A percentile compares a stretch with the other conserved stretches of the same genome.
Conservation (phyloP, 2,888 invertebrate species). For the Agriopis aurantiaria region DNA sequence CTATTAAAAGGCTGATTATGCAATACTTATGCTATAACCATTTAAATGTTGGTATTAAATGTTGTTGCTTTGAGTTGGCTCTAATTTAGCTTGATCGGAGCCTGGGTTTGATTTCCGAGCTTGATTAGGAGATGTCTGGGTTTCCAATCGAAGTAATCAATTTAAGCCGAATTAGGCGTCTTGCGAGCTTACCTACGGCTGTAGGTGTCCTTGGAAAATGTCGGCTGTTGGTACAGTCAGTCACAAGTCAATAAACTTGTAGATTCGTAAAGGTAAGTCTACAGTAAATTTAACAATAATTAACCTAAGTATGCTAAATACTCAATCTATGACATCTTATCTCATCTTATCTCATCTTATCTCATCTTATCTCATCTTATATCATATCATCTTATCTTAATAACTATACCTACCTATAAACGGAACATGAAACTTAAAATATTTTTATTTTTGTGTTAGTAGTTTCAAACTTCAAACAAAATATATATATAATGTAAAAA, state of each 20-base stretch:
- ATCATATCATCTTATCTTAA: no score
- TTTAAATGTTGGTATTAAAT: no score
- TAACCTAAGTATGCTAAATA: not conserved
- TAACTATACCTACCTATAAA: no score
- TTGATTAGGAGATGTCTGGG: slow-evolving; percentile 21
- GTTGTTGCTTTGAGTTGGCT: not conserved
- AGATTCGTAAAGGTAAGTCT: not conserved
- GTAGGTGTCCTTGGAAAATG: not conserved
- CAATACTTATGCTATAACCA: no score
- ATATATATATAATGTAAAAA: not conserved
- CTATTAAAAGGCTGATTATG: no score
- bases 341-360: no score
- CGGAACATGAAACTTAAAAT: no score
- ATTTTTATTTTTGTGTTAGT: no score
- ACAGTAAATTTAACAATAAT: not conserved
- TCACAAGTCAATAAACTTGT: slow-evolving; percentile 2
- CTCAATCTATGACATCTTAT: no score
- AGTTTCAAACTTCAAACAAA: not conserved
- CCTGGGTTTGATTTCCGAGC: slow-evolving; percentile 16
- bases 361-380: no score
- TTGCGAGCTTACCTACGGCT: not conserved
- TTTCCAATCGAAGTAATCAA: slow-evolving; percentile 30
- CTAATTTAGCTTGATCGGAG: slow-evolving; percentile 10
- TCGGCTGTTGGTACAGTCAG: not conserved
- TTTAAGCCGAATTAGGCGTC: slow-evolving; percentile 15